phyloP scores from a whole-genome alignment of 2,888 invertebrate species.

The Iphiclides podalirius region DNA sequence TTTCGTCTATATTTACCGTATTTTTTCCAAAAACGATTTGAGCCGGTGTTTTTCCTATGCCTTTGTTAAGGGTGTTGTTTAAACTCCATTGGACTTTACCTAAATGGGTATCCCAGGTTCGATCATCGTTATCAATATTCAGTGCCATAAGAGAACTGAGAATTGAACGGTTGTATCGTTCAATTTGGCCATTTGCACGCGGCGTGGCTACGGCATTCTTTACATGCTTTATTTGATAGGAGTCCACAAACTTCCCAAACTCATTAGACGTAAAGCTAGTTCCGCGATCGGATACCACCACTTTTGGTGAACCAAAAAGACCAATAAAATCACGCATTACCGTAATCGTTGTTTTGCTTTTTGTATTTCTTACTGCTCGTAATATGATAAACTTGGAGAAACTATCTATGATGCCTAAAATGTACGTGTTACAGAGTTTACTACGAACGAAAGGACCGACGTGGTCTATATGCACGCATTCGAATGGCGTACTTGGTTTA shows the following conservation, averaged over 20 bases:
- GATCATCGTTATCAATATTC: slow-evolving; percentile 12
- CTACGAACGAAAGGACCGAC: slow-evolving; percentile 33
- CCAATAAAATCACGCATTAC: slow-evolving; percentile 14
- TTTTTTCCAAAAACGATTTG: too few relatives aligned
- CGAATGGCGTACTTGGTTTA: slow-evolving; percentile 28
- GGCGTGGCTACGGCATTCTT: slow-evolving; percentile 24
- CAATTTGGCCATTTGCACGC: slow-evolving; percentile 18
- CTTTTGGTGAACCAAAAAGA: slow-evolving; percentile 24
- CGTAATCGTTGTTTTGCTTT: neutral
- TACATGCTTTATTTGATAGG: slow-evolving; percentile 24
- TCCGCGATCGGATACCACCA: slow-evolving; percentile 28
- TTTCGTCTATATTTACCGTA: too few relatives aligned
- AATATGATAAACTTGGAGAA: slow-evolving; percentile 44
- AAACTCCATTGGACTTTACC: slow-evolving; percentile 24
- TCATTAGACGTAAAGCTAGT: slow-evolving; percentile 24
- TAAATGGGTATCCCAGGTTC: slow-evolving; percentile 20
- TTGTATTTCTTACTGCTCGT: too few relatives aligned
- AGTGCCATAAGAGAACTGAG: neutral
- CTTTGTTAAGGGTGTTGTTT: slow-evolving; percentile 8
- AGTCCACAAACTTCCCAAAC: slow-evolving; percentile 20
- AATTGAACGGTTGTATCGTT: slow-evolving; percentile 20
- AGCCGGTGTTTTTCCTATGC: too few relatives aligned
- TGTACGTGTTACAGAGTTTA: slow-evolving; percentile 34
- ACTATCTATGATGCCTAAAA: slow-evolving; percentile 43
- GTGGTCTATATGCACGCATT: slow-evolving; percentile 35